Base-by-base conservation (phyloP, 1,140 invertebrate genomes). In the Drosophila willistoni region DNA sequence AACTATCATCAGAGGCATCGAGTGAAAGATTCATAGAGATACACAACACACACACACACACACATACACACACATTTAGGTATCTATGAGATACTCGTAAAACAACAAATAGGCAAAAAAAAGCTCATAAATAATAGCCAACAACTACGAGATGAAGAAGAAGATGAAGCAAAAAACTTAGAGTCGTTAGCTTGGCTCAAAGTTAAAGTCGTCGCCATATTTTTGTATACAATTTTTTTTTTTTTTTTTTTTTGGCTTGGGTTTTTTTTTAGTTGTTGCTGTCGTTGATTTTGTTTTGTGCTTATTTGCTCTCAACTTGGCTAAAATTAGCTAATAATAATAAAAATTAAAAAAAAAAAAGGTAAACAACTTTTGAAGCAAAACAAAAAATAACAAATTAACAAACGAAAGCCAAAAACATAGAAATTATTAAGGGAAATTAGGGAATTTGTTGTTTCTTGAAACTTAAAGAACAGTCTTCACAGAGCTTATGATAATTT, bases 241-340 rank as follows among this genome's bases (percentile, higher is more conserved):
- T 51, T 19, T 29, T 25, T 1, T 1, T 29, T 29, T 19, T 19
- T 22, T 51, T 9, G 17, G 9, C 7, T 47, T 17, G 44, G 14
- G 14, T 47, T 47, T 17, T 19, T 51, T 19, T 29, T 29, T 29
- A 7, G 9, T 22, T 51, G 34, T 36, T 36, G 34, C 9, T 36
- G 29, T 29, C 29, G 29, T 9, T 47, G 6, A 3, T 47, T 17
- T 47, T 47, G 14, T 7, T 47, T 19, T 47, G 44, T 47, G 14
- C 14, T 19, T 47, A 10, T 47, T 17, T 47, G 44, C 44, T 51
- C 44, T 51, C 44, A 69, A 63, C 69, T 69, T 84, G 72, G 64
- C 81, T 82, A 68, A 87, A 86, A 86, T 86, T 86, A 87, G 83
- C 82, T 86, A 86, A 87, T 82, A 86, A 71, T 64, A 78, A 62